These are phyloP conservation scores for Vandiemenella viatica DNA, from an alignment of 2,888 invertebrate species.

Conservation along the genomic window DNA sequence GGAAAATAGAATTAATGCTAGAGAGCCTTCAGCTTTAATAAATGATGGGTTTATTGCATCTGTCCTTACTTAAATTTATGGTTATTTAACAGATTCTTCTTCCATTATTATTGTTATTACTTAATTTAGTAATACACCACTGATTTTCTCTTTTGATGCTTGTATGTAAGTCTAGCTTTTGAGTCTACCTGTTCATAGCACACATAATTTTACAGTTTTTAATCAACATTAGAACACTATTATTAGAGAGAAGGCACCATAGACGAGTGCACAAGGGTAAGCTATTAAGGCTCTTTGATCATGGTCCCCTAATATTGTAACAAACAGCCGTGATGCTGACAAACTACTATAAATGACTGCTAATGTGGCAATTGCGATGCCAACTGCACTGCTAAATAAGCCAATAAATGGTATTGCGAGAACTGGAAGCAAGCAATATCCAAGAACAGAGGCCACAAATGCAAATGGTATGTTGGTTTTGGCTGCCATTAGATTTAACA, in stretches of 20 bases:
- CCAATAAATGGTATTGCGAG: slow-evolving; percentile 70
- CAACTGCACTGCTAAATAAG: slow-evolving; percentile 57
- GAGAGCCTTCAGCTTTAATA: too few relatives aligned
- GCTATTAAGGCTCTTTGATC: slow-evolving; percentile 67
- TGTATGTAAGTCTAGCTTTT: too few relatives aligned
- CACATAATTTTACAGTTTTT: too few relatives aligned
- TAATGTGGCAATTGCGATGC: slow-evolving; percentile 43
- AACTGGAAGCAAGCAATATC: slow-evolving; percentile 86
- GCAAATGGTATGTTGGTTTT: slow-evolving; percentile 18
- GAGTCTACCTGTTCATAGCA: too few relatives aligned
- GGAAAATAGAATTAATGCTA: too few relatives aligned
- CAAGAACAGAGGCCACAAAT: slow-evolving; percentile 67
- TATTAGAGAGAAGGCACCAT: slow-evolving; percentile 83
- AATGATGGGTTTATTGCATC: too few relatives aligned
- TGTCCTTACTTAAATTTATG: too few relatives aligned
- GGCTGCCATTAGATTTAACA: slow-evolving; percentile 68
- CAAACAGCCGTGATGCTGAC: slow-evolving; percentile 85
- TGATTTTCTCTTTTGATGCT: too few relatives aligned
- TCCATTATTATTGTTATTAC: too few relatives aligned
- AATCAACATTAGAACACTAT: slow-evolving; percentile 86
- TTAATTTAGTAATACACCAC: too few relatives aligned
- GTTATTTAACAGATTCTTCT: too few relatives aligned
- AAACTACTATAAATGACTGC: slow-evolving; percentile 78
- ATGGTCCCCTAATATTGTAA: slow-evolving; percentile 73
- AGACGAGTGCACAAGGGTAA: slow-evolving; percentile 84